These are phyloP conservation scores for Drosophila malerkotliana DNA, from an alignment of 1,140 invertebrate genomes.

Conservation along the genomic window DNA sequence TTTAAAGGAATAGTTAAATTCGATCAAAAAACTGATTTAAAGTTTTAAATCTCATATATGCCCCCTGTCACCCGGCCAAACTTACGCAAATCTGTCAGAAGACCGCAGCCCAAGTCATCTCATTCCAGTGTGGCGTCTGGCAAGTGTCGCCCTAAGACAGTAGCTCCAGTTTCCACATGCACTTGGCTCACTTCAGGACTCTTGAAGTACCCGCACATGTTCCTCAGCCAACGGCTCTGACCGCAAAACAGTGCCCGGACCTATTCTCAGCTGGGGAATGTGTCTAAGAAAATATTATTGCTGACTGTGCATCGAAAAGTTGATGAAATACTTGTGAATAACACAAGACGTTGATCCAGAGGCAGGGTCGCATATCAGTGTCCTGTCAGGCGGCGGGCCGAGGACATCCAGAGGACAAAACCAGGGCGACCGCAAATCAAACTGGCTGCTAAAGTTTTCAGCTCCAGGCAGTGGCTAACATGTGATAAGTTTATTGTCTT, in stretches of 20 bases:
- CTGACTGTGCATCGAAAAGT: slow-evolving; percentile 60
- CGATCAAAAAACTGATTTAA: neutral
- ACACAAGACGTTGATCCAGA: slow-evolving; percentile 16
- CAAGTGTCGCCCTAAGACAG: slow-evolving; percentile 62
- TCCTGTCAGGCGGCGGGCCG: slow-evolving; percentile 51
- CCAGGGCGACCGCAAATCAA: slow-evolving; percentile 72
- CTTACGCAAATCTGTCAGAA: slow-evolving; percentile 73
- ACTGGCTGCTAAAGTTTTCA: slow-evolving; percentile 73
- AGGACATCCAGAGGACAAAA: slow-evolving; percentile 30
- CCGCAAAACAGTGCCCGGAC: slow-evolving; percentile 43
- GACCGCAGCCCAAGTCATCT: slow-evolving; percentile 64
- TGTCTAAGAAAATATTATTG: slow-evolving; percentile 77
- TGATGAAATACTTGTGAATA: slow-evolving; percentile 61
- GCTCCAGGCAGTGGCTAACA: slow-evolving; percentile 56
- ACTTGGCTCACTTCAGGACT: slow-evolving; percentile 17
- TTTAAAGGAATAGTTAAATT: neutral
- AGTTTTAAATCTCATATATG: slow-evolving; percentile 21
- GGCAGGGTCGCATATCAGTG: slow-evolving; percentile 70
- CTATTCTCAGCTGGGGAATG: slow-evolving; percentile 46
- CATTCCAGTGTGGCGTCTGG: slow-evolving; percentile 39
- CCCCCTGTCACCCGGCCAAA: slow-evolving; percentile 30
- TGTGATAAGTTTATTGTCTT: slow-evolving; percentile 82
- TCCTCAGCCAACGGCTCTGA: slow-evolving; percentile 35
- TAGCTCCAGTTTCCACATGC: slow-evolving; percentile 47
- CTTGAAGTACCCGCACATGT: slow-evolving; percentile 45